These are phyloP conservation scores for Sterrhoptilus dennistouni DNA, from an alignment of 2,113 vertebrate species.

Conservation along the genomic window DNA sequence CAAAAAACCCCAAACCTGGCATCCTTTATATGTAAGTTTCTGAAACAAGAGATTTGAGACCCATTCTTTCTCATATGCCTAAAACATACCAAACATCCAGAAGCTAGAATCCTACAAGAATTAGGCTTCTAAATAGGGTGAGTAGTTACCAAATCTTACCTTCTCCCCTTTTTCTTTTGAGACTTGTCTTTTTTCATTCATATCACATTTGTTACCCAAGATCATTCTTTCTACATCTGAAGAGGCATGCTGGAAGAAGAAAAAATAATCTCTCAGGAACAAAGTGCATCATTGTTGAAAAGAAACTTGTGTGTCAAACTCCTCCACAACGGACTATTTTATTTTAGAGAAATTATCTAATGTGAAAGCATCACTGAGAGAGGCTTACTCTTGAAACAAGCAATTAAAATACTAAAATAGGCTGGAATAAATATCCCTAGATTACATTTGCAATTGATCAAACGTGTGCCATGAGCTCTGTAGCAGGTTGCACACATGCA, in stretches of 20 bases:
- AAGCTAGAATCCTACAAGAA: background rate
- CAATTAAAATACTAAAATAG: background rate
- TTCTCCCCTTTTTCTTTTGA: conserved; percentile 97
- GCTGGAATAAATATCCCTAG: background rate
- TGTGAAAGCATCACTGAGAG: background rate
- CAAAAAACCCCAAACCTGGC: background rate
- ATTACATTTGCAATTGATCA: background rate
- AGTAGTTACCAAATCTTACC: conserved; percentile 68
- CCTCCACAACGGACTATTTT: background rate
- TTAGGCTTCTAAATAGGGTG: background rate
- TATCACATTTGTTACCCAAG: conserved; percentile 96
- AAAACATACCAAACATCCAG: background rate
- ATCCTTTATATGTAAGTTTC: background rate
- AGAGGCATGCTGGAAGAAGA: conserved; percentile 86
- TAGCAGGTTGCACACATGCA: background rate
- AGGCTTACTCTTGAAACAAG: background rate
- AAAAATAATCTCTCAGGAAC: background rate
- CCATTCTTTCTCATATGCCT: background rate
- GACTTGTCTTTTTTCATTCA: conserved; percentile 97
- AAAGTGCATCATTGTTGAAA: background rate
- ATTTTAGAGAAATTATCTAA: background rate
- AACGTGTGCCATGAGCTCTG: background rate
- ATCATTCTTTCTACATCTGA: conserved; percentile 98
- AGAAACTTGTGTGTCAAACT: background rate
- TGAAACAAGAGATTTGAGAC: background rate